phyloP scores from a whole-genome alignment of 2,888 invertebrate genomes.

The Lacanobia oleracea region DNA sequence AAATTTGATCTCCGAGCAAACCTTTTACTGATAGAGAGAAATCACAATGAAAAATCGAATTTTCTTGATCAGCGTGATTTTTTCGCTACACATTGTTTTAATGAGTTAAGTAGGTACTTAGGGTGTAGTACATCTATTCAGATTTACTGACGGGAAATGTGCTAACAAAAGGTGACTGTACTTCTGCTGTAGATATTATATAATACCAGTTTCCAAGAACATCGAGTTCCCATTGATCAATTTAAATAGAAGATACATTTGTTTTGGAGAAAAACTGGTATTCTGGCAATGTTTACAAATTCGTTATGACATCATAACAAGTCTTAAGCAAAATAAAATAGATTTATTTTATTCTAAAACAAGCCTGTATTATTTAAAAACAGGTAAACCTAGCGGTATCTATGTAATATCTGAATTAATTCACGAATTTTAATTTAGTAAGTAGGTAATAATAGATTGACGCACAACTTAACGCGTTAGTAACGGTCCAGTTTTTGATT shows the following conservation, averaged over 20 bases:
- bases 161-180: not conserved
- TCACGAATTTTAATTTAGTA: not conserved
- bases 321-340: constrained; percentile 16
- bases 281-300: constrained; percentile 33
- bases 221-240: constrained; percentile 2
- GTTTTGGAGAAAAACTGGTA: constrained; percentile 34
- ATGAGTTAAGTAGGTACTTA: not conserved
- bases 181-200: not conserved
- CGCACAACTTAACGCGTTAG: not conserved
- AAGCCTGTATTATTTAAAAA: constrained; percentile 10
- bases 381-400: constrained; percentile 38
- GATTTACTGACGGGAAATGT: not conserved
- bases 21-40: no score
- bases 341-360: constrained; percentile 7
- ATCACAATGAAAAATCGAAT: no score
- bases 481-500: constrained; percentile 2
- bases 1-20: no score
- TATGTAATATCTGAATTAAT: constrained; percentile 19
- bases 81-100: not conserved
- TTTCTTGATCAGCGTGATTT: not conserved
- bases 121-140: not conserved
- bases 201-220: not conserved
- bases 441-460: not conserved
- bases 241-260: constrained; percentile 13
- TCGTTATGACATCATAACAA: constrained; percentile 30